phyloP scores from a whole-genome alignment of 2,113 vertebrate species.

The Nipponia nippon region DNA sequence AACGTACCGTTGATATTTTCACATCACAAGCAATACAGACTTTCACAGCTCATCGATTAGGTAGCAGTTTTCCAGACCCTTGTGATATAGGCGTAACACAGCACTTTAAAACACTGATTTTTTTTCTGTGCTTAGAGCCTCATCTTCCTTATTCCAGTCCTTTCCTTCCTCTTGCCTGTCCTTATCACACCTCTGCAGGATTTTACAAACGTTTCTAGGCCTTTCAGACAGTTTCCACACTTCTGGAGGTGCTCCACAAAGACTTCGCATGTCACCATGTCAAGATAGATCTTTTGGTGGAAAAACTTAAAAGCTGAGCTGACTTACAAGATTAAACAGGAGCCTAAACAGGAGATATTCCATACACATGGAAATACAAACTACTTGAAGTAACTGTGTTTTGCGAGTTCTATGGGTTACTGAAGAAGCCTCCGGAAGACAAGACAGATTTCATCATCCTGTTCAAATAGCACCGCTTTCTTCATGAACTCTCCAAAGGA shows the following conservation, averaged over 20 bases:
- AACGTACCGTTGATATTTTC: background rate
- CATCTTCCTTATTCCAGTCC: background rate
- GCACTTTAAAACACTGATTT: background rate
- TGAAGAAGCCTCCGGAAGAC: background rate
- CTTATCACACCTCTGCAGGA: background rate
- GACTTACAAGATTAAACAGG: background rate
- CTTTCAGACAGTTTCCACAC: background rate
- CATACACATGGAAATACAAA: background rate
- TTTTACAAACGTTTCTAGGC: background rate
- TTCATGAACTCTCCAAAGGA: background rate
- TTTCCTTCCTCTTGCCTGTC: background rate
- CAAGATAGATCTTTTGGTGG: background rate
- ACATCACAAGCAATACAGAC: background rate
- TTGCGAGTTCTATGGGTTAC: background rate
- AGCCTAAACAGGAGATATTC: background rate
- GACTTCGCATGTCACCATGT: background rate
- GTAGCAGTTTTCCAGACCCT: background rate
- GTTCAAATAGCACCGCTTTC: background rate
- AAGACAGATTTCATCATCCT: background rate
- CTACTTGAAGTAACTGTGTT: background rate
- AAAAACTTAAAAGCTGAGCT: background rate
- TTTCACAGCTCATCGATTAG: background rate
- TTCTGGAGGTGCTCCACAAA: background rate
- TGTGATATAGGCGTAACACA: fast-evolving
- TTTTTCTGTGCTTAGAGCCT: background rate